Percentiles rank a stretch among this genome's conserved stretches.
Conservation (phyloP, 2,797 vertebrate genomes). For the Oryzias sinensis region DNA sequence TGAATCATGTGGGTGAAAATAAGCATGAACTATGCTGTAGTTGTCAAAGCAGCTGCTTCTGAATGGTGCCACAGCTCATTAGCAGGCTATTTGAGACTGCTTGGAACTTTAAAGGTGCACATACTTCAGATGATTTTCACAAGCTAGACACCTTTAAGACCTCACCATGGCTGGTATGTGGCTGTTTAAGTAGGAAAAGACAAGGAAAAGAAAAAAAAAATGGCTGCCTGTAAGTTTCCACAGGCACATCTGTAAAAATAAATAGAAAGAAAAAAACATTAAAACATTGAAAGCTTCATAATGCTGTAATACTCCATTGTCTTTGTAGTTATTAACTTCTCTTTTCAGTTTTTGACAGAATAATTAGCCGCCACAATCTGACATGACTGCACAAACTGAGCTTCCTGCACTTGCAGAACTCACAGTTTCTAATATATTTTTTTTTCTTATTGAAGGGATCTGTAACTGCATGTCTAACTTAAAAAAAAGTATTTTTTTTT, state of each 20-base stretch:
- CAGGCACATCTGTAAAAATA: conserved; percentile 1
- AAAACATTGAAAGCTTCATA: conserved; percentile 19
- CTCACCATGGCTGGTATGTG: too few relatives aligned
- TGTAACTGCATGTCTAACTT: conserved; percentile 24
- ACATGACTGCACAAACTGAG: conserved; percentile 33
- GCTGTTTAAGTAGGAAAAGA: not conserved
- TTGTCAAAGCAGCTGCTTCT: conserved; percentile 56
- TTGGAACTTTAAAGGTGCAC: conserved; percentile 37
- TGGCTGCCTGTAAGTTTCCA: not conserved
- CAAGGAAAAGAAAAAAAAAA: not conserved
- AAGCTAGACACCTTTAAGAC: conserved; percentile 20
- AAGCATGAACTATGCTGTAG: conserved; percentile 25
- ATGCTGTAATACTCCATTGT: conserved; percentile 19
- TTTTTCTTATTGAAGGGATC: conserved; percentile 8
- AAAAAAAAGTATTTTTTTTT: conserved; percentile 30
- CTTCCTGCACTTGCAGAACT: conserved; percentile 22
- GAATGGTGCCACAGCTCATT: conserved; percentile 59
- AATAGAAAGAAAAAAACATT: too few relatives aligned
- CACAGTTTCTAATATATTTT: conserved; percentile 6
- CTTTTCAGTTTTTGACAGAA: conserved; percentile 37
- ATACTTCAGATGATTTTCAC: conserved; percentile 35
- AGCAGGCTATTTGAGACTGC: conserved; percentile 53
- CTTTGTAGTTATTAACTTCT: conserved; percentile 29
- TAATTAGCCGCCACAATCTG: conserved; percentile 44
- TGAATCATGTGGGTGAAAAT: not conserved